A percentile compares a stretch with the other conserved stretches of the same genome.
Conservation (phyloP, 2,888 invertebrate species). For the Gryllus longicercus region DNA sequence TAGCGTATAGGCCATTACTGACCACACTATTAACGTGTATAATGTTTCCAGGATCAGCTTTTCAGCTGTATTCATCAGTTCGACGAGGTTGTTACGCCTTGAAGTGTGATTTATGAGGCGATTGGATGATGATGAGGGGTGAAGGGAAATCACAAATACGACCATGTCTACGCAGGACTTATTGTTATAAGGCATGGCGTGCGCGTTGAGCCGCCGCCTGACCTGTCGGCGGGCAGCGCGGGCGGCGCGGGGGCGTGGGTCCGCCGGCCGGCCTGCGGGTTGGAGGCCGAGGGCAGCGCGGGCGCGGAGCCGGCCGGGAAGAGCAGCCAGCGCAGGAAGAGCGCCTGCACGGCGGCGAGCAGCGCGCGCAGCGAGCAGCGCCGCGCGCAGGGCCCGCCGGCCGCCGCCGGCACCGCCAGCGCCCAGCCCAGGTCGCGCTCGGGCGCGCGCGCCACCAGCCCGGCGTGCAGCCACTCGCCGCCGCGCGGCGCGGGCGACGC, state of each 20-base stretch:
- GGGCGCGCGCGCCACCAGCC: conserved; percentile 60
- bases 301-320: conserved; percentile 46
- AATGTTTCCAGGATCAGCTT: too few relatives aligned
- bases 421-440: conserved; percentile 61
- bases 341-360: conserved; percentile 65
- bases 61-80: too few relatives aligned
- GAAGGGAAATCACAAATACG: too few relatives aligned
- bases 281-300: neutral
- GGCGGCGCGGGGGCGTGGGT: neutral
- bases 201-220: neutral
- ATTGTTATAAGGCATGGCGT: too few relatives aligned
- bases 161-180: too few relatives aligned
- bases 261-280: neutral
- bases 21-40: too few relatives aligned
- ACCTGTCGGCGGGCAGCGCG: neutral
- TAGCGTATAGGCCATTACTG: too few relatives aligned
- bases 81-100: too few relatives aligned
- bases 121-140: too few relatives aligned
- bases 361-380: conserved; percentile 49
- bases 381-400: neutral
- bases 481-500: conserved; percentile 60
- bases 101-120: too few relatives aligned
- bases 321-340: conserved; percentile 64
- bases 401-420: conserved; percentile 53
- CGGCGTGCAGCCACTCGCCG: conserved; percentile 68